Evolutionary conservation across 2,113 vertebrate genomes (phyloP).

Genomic region (Bungarus multicinctus): DNA sequence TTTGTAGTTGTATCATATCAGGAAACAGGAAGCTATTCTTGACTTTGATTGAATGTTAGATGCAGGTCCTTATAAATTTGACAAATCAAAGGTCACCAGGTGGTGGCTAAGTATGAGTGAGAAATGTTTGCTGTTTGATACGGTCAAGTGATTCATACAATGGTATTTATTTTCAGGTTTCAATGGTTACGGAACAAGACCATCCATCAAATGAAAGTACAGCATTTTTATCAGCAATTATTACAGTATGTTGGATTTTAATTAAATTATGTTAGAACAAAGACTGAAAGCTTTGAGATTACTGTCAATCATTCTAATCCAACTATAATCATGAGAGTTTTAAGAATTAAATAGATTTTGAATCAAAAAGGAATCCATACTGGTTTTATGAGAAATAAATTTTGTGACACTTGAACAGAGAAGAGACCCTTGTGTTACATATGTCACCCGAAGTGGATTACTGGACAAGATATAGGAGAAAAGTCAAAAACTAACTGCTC

Average conservation of each 20-base stretch:
- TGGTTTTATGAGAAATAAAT: not conserved
- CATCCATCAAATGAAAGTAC: constrained; percentile 83
- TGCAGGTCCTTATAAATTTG: not conserved
- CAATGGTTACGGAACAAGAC: constrained; percentile 72
- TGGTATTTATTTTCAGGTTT: constrained; percentile 65
- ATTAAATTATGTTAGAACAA: not conserved
- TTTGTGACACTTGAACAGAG: not conserved
- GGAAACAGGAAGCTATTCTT: not conserved
- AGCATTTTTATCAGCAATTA: constrained; percentile 80
- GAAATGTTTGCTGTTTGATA: not conserved
- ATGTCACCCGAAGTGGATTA: not conserved
- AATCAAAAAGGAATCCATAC: not conserved
- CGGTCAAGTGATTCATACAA: not conserved
- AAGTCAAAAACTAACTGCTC: not conserved
- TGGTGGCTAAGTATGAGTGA: not conserved
- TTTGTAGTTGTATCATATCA: not conserved
- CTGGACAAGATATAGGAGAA: not conserved
- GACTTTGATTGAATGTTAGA: not conserved
- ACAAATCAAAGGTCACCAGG: not conserved
- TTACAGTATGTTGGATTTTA: constrained; percentile 73
- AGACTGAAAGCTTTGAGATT: not conserved
- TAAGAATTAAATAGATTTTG: not conserved
- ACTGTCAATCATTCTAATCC: not conserved
- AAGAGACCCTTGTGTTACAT: too few relatives aligned
- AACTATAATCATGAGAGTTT: not conserved